Percentiles rank a stretch among this genome's conserved stretches.
These are phyloP conservation scores for Allophyes oxyacanthae DNA, from an alignment of 2,888 invertebrate species.

Conservation along the genomic window DNA sequence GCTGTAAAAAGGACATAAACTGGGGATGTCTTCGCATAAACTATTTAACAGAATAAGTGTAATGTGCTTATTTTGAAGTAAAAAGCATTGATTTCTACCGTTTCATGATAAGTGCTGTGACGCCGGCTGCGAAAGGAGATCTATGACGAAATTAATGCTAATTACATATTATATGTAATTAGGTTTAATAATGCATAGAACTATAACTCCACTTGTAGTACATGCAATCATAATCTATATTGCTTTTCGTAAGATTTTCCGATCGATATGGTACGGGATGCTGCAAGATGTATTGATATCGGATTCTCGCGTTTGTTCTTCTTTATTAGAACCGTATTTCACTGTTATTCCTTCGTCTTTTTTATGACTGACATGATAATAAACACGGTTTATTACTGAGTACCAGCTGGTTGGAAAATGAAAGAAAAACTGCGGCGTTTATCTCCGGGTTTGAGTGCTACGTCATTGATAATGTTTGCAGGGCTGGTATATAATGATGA, in stretches of 20 bases:
- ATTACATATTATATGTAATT: too few relatives aligned
- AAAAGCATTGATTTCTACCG: background rate
- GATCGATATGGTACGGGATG: conserved; percentile 23
- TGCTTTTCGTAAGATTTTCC: conserved; percentile 8
- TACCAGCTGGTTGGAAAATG: conserved; percentile 16
- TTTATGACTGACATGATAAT: background rate
- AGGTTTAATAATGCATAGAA: background rate
- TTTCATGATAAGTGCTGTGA: background rate
- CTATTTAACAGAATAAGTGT: background rate
- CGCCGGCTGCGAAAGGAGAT: background rate
- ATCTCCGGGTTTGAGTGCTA: background rate
- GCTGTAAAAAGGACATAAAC: conserved; percentile 7
- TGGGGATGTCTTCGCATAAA: conserved; percentile 5
- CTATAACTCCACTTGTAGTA: background rate
- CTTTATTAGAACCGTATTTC: background rate
- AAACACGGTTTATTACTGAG: background rate
- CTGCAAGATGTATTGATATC: conserved; percentile 9
- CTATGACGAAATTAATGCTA: background rate
- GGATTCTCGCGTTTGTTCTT: background rate
- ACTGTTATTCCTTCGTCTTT: background rate
- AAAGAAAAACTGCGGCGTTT: background rate
- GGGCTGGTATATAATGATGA: too few relatives aligned
- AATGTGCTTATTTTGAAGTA: background rate
- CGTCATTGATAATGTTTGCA: background rate
- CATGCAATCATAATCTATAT: conserved; percentile 8